These are phyloP conservation scores for Azemiops feae DNA, from an alignment of 2,113 vertebrate species.

Conservation along the genomic window DNA sequence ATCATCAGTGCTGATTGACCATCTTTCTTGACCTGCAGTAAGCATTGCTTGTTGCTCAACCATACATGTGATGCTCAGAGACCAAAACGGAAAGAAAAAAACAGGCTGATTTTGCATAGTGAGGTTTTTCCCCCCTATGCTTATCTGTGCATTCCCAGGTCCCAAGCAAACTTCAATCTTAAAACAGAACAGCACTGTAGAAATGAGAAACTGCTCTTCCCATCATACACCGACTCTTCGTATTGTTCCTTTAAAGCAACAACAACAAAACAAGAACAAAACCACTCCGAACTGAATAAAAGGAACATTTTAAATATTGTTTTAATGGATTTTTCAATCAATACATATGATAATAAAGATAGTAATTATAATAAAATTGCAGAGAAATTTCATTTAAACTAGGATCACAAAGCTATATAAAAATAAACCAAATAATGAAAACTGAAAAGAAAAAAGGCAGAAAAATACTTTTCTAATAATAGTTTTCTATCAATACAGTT, in stretches of 20 bases:
- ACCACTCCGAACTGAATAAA: neutral
- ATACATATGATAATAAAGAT: neutral
- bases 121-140: fast-evolving
- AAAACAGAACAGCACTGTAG: neutral
- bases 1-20: neutral
- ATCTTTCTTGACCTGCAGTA: neutral
- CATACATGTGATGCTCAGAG: neutral
- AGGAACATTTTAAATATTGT: neutral
- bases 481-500: neutral
- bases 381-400: neutral
- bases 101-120: neutral
- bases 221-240: neutral
- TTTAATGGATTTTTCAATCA: neutral
- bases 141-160: neutral
- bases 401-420: neutral
- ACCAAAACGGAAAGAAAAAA: neutral
- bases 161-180: neutral
- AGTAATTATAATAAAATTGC: neutral
- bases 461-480: neutral
- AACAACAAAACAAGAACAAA: neutral
- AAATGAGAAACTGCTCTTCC: neutral
- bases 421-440: neutral
- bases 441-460: neutral
- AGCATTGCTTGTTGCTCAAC: neutral
- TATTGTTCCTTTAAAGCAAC: neutral